Conservation (phyloP, 1,140 invertebrate genomes). For the Drosophila sechellia region DNA sequence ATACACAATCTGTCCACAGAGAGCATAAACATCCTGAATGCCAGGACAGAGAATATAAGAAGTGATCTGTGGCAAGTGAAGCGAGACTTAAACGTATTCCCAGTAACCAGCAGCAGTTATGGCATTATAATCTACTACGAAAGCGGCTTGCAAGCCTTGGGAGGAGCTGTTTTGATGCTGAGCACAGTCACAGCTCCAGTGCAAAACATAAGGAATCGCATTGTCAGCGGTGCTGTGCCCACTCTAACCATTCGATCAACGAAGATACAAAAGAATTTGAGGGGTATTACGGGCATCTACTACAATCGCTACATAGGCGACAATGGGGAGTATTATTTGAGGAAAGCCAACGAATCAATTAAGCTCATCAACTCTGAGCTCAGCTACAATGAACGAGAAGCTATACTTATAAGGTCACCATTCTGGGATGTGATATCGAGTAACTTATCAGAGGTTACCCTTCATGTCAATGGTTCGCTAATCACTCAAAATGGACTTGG, state of each 20-base stretch:
- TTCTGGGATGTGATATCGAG: slow-evolving; percentile 92
- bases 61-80: slow-evolving; percentile 91
- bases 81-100: slow-evolving; percentile 93
- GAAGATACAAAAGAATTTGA: slow-evolving; percentile 91
- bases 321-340: slow-evolving; percentile 92
- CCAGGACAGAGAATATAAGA: slow-evolving; percentile 87
- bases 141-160: slow-evolving; percentile 91
- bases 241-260: slow-evolving; percentile 89
- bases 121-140: slow-evolving; percentile 92
- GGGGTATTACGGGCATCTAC: slow-evolving; percentile 93
- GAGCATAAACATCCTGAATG: slow-evolving; percentile 91
- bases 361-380: slow-evolving; percentile 92
- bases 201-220: slow-evolving; percentile 89
- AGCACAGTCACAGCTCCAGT: slow-evolving; percentile 90
- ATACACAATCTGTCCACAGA: slow-evolving; percentile 94
- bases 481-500: slow-evolving; percentile 94
- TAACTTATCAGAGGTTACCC: slow-evolving; percentile 93
- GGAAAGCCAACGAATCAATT: slow-evolving; percentile 95
- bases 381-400: slow-evolving; percentile 91
- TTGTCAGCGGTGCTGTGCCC: slow-evolving; percentile 91
- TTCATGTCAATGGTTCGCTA: slow-evolving; percentile 93
- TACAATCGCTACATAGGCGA: slow-evolving; percentile 96
- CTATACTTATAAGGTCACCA: slow-evolving; percentile 92
- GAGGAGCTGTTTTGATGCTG: slow-evolving; percentile 92
- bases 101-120: slow-evolving; percentile 93